A percentile compares a stretch with the other conserved stretches of the same genome.
These are phyloP conservation scores for Dipodomys stephensi DNA, from an alignment of 2,113 vertebrate species.

Conservation along the genomic window DNA sequence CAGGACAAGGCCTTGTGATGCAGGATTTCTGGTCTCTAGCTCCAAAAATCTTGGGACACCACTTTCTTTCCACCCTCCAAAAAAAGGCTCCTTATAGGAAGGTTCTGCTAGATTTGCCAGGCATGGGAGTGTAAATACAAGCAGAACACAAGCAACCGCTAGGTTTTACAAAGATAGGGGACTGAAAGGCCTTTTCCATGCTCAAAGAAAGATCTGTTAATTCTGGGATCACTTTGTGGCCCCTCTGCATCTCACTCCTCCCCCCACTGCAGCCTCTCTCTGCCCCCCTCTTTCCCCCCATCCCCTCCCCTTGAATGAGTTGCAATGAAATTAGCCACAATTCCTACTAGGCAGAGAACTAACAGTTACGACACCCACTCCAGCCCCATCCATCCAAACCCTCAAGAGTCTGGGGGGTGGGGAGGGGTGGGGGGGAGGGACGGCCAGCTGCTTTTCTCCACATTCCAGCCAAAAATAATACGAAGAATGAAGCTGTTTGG, in stretches of 20 bases:
- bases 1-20: not conserved
- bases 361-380: conserved; percentile 64
- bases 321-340: conserved; percentile 55
- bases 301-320: conserved; percentile 25
- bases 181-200: not conserved
- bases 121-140: not conserved
- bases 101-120: not conserved
- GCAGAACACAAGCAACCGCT: not conserved
- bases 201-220: conserved; percentile 5
- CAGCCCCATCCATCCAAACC: conserved; percentile 72
- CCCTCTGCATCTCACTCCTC: not conserved
- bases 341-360: conserved; percentile 68
- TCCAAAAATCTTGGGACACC: not conserved
- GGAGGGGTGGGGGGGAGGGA: not conserved
- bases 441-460: conserved; percentile 85
- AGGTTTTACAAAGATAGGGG: not conserved
- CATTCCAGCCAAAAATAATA: conserved; percentile 90
- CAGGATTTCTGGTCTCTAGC: not conserved
- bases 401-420: conserved; percentile 65
- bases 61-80: not conserved
- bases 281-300: not conserved
- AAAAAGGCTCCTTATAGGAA: not conserved
- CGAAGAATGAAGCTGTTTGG: conserved; percentile 79
- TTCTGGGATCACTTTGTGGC: not conserved
- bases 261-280: not conserved